phyloP scores from a whole-genome alignment of 2,888 invertebrate species.

The Azorinus chamasolen region DNA sequence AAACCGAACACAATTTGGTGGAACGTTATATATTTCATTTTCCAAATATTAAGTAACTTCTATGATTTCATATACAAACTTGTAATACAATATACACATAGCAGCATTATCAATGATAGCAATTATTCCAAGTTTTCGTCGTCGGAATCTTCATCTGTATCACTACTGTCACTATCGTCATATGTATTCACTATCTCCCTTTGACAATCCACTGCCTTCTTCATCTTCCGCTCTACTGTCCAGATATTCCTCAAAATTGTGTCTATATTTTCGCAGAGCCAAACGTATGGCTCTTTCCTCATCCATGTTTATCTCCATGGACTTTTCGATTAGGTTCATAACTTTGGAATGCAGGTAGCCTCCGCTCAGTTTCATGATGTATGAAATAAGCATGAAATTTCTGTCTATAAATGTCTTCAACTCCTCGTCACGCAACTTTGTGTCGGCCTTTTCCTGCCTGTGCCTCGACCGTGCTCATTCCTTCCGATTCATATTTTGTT shows the following conservation, averaged over 20 bases:
- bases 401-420: constrained; percentile 5
- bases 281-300: constrained; percentile 4
- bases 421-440: constrained; percentile 12
- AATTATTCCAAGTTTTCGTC: no score
- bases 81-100: no score
- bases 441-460: constrained; percentile 16
- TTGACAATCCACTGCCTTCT: background rate
- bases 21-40: background rate
- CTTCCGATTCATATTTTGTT: constrained; percentile 8
- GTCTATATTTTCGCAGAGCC: constrained; percentile 7
- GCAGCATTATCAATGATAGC: no score
- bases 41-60: background rate
- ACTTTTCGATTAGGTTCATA: constrained; percentile 10
- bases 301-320: background rate
- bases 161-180: no score
- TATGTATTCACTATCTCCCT: background rate
- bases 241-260: constrained; percentile 13
- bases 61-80: no score
- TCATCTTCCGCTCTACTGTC: background rate
- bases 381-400: background rate
- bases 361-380: constrained; percentile 3
- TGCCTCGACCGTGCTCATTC: constrained; percentile 2
- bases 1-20: background rate
- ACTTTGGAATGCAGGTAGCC: constrained; percentile 6
- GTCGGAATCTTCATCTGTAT: no score